A percentile compares a stretch with the other conserved stretches of the same genome.
Conservation (phyloP, 2,888 invertebrate genomes). For the Drosophila mulleri region DNA sequence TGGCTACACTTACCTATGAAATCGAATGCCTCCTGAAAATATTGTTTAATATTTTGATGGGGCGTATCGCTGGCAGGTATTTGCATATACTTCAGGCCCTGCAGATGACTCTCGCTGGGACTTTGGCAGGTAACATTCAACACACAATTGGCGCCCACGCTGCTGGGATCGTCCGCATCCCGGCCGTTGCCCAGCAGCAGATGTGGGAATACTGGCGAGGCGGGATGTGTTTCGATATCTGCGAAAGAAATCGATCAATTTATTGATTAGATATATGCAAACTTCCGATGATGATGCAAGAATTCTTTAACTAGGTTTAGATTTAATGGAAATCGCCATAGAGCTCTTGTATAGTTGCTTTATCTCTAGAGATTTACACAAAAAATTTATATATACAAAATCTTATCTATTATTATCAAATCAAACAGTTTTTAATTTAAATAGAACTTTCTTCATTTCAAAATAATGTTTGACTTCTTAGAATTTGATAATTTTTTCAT, state of each 20-base stretch:
- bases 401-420: not conserved
- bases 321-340: not conserved
- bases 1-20: conserved; percentile 91
- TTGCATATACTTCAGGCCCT: conserved; percentile 90
- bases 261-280: not conserved
- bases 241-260: conserved; percentile 60
- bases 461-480: not conserved
- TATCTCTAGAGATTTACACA: not conserved
- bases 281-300: too few species aligned
- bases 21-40: conserved; percentile 94
- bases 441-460: not conserved
- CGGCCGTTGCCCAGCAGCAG: conserved; percentile 93
- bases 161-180: conserved; percentile 90
- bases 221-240: conserved; percentile 90
- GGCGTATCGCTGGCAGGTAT: conserved; percentile 93
- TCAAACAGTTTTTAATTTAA: not conserved
- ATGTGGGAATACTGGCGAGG: conserved; percentile 92
- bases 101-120: conserved; percentile 88
- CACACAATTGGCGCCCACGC: conserved; percentile 91
- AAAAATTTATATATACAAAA: not conserved
- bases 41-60: conserved; percentile 94
- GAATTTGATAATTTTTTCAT: not conserved
- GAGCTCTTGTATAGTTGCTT: not conserved
- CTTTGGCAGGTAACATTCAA: conserved; percentile 93
- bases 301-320: too few species aligned